Percentiles rank a stretch among this genome's conserved stretches.
phyloP scores from a whole-genome alignment of 2,888 invertebrate species.

The Noctua pronuba region DNA sequence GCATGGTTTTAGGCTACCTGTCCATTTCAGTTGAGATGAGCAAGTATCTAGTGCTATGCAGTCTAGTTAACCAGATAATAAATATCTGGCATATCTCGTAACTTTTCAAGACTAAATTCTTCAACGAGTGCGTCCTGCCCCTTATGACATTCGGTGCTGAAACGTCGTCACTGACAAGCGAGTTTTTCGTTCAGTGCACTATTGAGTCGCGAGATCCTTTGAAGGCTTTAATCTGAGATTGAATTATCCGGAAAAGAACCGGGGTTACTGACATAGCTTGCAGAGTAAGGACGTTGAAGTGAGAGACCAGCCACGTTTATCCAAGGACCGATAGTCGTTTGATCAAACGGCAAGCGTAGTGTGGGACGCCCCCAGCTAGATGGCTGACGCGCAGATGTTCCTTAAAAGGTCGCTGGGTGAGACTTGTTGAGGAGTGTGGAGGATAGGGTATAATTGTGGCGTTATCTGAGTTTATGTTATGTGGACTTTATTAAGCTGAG shows the following conservation, averaged over 20 bases:
- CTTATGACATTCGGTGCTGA: background rate
- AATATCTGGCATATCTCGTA: too few relatives aligned
- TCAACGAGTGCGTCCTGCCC: background rate
- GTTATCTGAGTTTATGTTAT: background rate
- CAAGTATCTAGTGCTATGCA: background rate
- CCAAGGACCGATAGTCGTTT: background rate
- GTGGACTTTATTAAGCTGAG: background rate
- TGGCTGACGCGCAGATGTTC: background rate
- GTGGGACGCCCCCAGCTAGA: background rate
- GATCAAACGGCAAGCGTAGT: background rate
- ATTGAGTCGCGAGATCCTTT: background rate
- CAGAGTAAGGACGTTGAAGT: background rate
- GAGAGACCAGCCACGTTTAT: background rate
- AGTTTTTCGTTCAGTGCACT: background rate
- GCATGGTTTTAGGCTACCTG: constrained; percentile 25
- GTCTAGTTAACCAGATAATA: background rate
- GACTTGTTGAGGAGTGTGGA: background rate
- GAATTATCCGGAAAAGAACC: background rate
- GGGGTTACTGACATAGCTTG: background rate
- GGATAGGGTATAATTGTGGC: too few relatives aligned
- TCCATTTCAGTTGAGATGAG: background rate
- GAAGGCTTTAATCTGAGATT: background rate
- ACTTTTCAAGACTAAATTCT: background rate
- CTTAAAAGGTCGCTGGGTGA: background rate
- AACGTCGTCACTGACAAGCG: background rate